Evolutionary conservation across 2,113 vertebrate species (phyloP), one percentile per base, ranked within the genome.

Genomic region (Chaetops frenatus): DNA sequence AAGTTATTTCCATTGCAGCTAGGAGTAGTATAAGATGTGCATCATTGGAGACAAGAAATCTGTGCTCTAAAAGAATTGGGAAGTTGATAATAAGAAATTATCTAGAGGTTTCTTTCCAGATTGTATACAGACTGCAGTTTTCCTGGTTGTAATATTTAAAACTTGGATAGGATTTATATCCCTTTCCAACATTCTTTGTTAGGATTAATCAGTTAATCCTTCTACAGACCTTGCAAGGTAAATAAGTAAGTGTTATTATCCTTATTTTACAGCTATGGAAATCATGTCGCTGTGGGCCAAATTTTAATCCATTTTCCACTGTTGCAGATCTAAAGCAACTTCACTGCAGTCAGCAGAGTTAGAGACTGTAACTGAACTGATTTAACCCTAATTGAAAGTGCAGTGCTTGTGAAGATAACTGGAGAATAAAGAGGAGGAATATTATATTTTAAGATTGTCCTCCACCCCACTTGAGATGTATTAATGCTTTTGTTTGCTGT

Each of bases 201-300:
- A 92, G 93, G 90, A 95, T 97, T 97, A 95, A 86, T 95, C 79
- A 91, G 54, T 94, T 96, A 96, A 96, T 97, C 93, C 90, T 91
- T 67, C 70, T 81, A 44, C 81, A 95, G 64, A 58, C n/a, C 86
- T 92, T 88, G 76, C 77, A 78, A 96, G 81, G 86, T 91, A 95
- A 91, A 81, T 92, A 74, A 83, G 65, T 95, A 71, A 85, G 40
- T 83, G 86, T 90, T 88, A 86, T 81, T 96, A 91, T 92, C 93
- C 95, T 73, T 84, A 86, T 91, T 94, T 97, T 94, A 86, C 0
- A 0, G 92, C 61, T 86, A 27, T 82, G 72, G 76, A 95, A 92
- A 95, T 95, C 10, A 9, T 86, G 69, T 86, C 85, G 82, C 94
- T 95, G 40, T 81, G 44, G 92, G 88, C 67, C 94, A 94, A 60